Evolutionary conservation across 2,888 invertebrate species (phyloP), one percentile per base, ranked within the genome.

Genomic region (Melanostoma mellinum): DNA sequence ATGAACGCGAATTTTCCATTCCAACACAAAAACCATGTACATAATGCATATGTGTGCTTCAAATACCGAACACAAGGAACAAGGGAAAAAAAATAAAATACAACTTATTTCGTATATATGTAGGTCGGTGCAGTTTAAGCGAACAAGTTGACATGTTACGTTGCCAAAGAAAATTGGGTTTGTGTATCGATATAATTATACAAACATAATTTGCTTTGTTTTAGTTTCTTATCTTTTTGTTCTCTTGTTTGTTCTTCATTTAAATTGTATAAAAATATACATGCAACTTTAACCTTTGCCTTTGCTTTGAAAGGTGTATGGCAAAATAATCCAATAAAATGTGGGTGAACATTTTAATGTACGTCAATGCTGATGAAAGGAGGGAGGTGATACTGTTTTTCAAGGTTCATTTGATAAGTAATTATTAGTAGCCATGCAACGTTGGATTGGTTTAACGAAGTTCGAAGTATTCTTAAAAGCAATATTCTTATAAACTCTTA

Each of bases 81-180:
- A 46, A 3, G 10, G 2, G 10, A 46, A 46, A 46, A 10, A 46
- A 46, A 46, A 46, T 46, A 46, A 46, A 46, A 10, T 46, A 10
- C n/a, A 10, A 6, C 10, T 46, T 46, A 5, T 10, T 46, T 46
- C 9, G 8, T 42, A 52, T 33, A 9, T 40, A 68, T 60, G 40
- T 65, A 60, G 65, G 77, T 67, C 78, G 52, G 38, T 48, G 53
- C 44, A 65, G 72, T 77, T 46, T 63, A 56, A 71, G 32, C 48
- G 61, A 69, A 76, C 53, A 76, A 10, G 69, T 58, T 77, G 65
- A 78, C 65, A 67, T 60, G 58, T 65, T 58, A 65, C 36, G 20
- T 71, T 72, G 65, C 65, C 72, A 78, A 46, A 58, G 63, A 71
- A 71, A 71, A 71, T 69, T 77, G 50, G 63, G 71, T 58, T 61